Percentiles rank a stretch among this genome's conserved stretches.
phyloP scores from a whole-genome alignment of 1,140 invertebrate genomes.

The Drosophila erecta region DNA sequence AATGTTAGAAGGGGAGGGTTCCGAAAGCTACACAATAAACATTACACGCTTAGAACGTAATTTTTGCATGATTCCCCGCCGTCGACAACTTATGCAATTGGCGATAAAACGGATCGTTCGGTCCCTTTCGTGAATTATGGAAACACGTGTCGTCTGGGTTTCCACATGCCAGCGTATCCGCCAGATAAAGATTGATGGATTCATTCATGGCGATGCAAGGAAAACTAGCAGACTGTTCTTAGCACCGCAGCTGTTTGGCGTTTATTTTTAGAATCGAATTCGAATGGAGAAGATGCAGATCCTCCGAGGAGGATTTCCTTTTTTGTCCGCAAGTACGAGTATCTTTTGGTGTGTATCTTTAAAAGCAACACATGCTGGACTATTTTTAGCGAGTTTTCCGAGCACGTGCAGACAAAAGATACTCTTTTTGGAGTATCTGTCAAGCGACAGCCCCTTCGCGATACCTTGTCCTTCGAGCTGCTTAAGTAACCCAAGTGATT shows the following conservation, averaged over 20 bases:
- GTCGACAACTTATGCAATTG: slow-evolving; percentile 38
- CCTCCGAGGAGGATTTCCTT: slow-evolving; percentile 33
- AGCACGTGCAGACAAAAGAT: slow-evolving; percentile 40
- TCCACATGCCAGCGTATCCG: slow-evolving; percentile 63
- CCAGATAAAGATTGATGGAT: slow-evolving; percentile 46
- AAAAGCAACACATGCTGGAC: slow-evolving; percentile 14
- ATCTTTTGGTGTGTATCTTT: slow-evolving; percentile 22
- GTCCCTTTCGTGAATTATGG: slow-evolving; percentile 21
- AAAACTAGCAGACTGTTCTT: slow-evolving; percentile 22
- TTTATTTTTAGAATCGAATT: slow-evolving; percentile 29
- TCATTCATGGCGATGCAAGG: slow-evolving; percentile 30
- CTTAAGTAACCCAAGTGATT: slow-evolving; percentile 33
- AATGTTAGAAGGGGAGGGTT: neutral
- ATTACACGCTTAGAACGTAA: slow-evolving; percentile 44
- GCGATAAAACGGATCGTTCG: slow-evolving; percentile 36
- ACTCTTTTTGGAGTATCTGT: neutral
- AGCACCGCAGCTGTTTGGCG: slow-evolving; percentile 7
- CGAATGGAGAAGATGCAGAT: neutral
- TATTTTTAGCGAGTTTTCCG: slow-evolving; percentile 40
- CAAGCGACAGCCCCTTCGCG: slow-evolving; percentile 3
- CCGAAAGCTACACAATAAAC: slow-evolving; percentile 11
- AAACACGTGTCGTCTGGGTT: slow-evolving; percentile 45
- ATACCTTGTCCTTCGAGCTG: slow-evolving; percentile 34
- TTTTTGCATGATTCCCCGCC: slow-evolving; percentile 39
- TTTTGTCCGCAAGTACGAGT: slow-evolving; percentile 2